Base-by-base conservation (phyloP, 2,888 invertebrate genomes). In the Parapristionchus giblindavisi region DNA sequence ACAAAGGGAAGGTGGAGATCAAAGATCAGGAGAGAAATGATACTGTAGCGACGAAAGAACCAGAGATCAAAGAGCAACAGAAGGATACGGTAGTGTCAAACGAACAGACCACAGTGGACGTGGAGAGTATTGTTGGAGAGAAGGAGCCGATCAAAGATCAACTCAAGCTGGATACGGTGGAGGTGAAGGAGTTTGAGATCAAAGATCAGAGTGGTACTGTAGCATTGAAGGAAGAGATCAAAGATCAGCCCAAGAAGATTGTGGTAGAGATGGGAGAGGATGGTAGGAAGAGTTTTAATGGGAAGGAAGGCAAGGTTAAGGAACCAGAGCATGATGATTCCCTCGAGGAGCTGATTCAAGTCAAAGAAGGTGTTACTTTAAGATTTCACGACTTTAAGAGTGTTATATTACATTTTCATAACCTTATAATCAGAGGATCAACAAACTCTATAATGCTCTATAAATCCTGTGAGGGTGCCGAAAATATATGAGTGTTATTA, bases 131-230 rank as follows among this genome's bases (percentile, higher is more conserved):
- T 3, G 61, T 61, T 38, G 61, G 36, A 36, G n/a, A 60, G 32
- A 24, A 1, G 6, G 27, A 29, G 32, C 21, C 32, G 32, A 32
- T 36, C 2, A 36, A 38, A 21, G 8, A 8, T 43, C 43, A 8
- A 17, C 29, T 24, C 5, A 38, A 61, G 61, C 36, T 38, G 61
- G 36, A 61, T 61, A 38, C 38, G 61, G 61, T 61, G 24, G 21
- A 27, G 14, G 61, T 24, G 21, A 61, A 34, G 34, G 61, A 61
- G 61, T 24, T 38, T 17, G 8, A n/a, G 43, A 17, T 43, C 17
- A 43, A 43, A n/a, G 58, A 29, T 34, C 29, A 61, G 61, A 61
- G 36, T 32, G 34, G n/a, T 58, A 58, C 60, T 21, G 60, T 60
- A 36, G 32, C 34, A 29, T 34, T 27, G 40, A 61, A 40, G 27